These are phyloP conservation scores for Gisinianus flammeolus DNA, from an alignment of 2,888 invertebrate species.

Conservation along the genomic window DNA sequence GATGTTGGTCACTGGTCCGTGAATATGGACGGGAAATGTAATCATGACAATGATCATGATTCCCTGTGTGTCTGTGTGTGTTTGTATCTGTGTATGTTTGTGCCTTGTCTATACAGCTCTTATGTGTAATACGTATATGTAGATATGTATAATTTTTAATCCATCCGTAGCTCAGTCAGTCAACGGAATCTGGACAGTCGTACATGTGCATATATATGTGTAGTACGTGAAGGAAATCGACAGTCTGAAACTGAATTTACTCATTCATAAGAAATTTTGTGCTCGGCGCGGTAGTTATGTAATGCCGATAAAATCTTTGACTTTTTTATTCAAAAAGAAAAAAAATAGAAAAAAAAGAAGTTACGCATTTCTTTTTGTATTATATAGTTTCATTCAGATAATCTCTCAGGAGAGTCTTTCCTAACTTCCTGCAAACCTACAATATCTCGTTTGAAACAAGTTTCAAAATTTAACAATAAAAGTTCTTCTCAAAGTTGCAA, in stretches of 20 bases:
- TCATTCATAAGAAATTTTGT: slow-evolving; percentile 18
- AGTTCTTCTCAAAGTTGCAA: no score
- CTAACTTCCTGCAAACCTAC: slow-evolving; percentile 1
- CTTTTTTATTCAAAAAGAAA: slow-evolving; percentile 5
- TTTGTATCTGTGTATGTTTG: background rate
- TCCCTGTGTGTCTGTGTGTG: slow-evolving; percentile 20
- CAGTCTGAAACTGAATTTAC: slow-evolving; percentile 9
- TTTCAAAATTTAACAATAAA: no score
- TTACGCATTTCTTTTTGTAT: slow-evolving; percentile 11
- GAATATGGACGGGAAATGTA: slow-evolving; percentile 38
- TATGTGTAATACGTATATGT: background rate
- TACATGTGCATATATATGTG: background rate
- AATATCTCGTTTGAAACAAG: no score
- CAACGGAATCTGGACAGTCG: background rate
- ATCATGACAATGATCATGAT: slow-evolving; percentile 32
- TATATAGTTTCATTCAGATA: background rate
- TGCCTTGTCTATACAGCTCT: background rate
- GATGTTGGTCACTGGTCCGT: slow-evolving; percentile 39
- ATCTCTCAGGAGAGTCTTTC: background rate
- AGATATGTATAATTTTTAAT: background rate
- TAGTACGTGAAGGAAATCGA: background rate
- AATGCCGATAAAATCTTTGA: slow-evolving; percentile 1
- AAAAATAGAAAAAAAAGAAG: background rate
- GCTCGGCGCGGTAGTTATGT: background rate
- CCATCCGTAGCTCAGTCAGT: background rate